Conservation (phyloP, 35 echinoderm and acorn worm species). For the Heliocidaris erythrogramma region DNA sequence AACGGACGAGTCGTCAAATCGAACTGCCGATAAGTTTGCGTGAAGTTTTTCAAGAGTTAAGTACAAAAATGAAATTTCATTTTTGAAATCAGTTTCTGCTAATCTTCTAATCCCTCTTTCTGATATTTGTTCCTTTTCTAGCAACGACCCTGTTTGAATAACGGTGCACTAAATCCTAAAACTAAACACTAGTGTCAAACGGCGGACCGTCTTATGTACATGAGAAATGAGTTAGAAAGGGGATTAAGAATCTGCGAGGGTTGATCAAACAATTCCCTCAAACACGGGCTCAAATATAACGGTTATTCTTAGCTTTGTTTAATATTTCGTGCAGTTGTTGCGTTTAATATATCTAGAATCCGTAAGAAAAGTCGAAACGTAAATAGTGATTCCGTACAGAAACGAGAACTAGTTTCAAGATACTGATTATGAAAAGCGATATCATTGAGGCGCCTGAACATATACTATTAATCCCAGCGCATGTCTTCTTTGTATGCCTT, state of each 20-base stretch:
- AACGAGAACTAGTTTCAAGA: not conserved
- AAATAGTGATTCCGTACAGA: not conserved
- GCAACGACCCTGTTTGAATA: not conserved
- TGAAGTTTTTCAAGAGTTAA: too few relatives aligned
- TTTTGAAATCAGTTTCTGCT: not conserved
- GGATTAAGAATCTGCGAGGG: not conserved
- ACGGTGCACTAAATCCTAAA: not conserved
- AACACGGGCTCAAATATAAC: not conserved
- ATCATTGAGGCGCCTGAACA: not conserved
- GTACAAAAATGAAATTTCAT: not conserved
- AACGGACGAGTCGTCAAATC: too few relatives aligned
- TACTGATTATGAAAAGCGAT: not conserved
- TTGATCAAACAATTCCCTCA: not conserved
- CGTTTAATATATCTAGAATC: not conserved
- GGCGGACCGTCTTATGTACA: not conserved
- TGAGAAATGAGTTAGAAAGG: not conserved
- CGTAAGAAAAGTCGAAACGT: not conserved
- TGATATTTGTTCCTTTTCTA: not conserved
- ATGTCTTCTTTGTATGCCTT: too few relatives aligned
- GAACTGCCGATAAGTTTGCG: too few relatives aligned
- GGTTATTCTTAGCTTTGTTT: not conserved
- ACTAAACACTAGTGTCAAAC: not conserved
- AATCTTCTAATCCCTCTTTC: not conserved
- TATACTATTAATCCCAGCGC: too few relatives aligned
- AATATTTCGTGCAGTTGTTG: not conserved